Base-by-base conservation (phyloP, 2,888 invertebrate genomes). In the Drosophila ustulata region DNA sequence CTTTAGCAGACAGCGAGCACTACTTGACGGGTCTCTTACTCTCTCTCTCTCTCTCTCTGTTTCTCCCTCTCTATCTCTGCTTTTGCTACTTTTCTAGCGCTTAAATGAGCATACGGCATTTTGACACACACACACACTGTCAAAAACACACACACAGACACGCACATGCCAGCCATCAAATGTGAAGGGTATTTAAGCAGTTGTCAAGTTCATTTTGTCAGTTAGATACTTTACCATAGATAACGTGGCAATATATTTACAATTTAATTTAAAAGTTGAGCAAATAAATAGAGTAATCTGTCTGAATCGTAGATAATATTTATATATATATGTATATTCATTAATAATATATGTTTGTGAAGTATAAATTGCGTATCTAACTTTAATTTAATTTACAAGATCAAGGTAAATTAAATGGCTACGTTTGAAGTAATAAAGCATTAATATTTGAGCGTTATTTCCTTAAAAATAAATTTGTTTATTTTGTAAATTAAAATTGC, bases 91-190 rank as follows among this genome's bases (percentile, higher is more conserved):
- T 64, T 53, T 55, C 45, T 43, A 50, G 26, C 32, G 75, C 66
- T 39, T 69, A 82, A 89, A 84, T 88, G 76, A 77, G 72, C 71
- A 80, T 79, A 72, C 25, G 9, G 26, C 13, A 62, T 43, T 78
- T 78, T 86, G 73, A 67, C 77, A 78, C 26, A 64, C n/a, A 64
- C 13, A 49, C 11, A 55, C 25, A 51, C 39, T 11, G 3, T 3
- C 26, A 28, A 5, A 28, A 28, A 28, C 0, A 34, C 25, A 68
- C 32, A 59, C 18, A 45, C 4, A 52, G 34, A 28, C 30, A 49
- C 34, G 34, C 30, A 32, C 47, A 53, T 47, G 43, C 34, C 34
- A 11, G 39, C 18, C 39, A 23, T 50, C 4, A 56, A 37, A 13
- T 52, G 11, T 56, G 55, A 49, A 75, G 75, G 59, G 80, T 75